Evolutionary conservation across 2,113 vertebrate species (phyloP), one percentile per base, ranked within the genome.

Genomic region (Tragelaphus scriptus): DNA sequence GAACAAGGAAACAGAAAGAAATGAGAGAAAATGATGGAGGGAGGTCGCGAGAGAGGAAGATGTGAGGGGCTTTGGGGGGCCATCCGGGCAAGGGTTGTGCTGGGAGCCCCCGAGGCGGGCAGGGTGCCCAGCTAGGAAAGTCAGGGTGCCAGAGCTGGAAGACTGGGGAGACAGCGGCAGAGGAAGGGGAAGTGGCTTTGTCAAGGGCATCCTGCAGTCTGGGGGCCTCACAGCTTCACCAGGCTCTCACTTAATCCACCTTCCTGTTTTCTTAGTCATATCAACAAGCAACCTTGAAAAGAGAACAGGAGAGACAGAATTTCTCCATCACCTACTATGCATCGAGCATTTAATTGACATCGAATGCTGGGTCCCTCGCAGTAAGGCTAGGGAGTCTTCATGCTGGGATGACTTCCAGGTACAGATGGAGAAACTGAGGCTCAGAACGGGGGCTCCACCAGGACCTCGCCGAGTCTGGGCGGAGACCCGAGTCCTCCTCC

Each of bases 361-460:
- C 2, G 28, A 30, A 51, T 13, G 25, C 1, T n/a, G 65, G n/a
- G 26, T 15, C 16, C 56, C 12, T 79, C 6, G 0, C 2, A 13
- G 3, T n/a, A 10, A 68, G 94, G 32, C 44, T 14, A 44, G 75
- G 4, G 56, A 51, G 75, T n/a, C n/a, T 25, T 40, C 53, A n/a
- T n/a, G 15, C 47, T 28, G 0, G 23, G 30, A 44, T 7, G 2
- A 55, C 12, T 58, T 53, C 63, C 44, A 47, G 5, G 49, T 68
- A 19, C 71, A 49, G 90, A 25, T 25, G 19, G 58, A 92, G 71
- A 95, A 89, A 92, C 56, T 13, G 80, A 96, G 94, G 90, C 47
- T 65, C 4, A 1, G 89, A 65, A 25, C 40, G 12, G 21, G 3
- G 47, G 55, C 25, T 47, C 51, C 11, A 11, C 14, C 68, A 47